Evolutionary conservation across 2,888 invertebrate species (phyloP).

Genomic region (Podotricha telesiphe): DNA sequence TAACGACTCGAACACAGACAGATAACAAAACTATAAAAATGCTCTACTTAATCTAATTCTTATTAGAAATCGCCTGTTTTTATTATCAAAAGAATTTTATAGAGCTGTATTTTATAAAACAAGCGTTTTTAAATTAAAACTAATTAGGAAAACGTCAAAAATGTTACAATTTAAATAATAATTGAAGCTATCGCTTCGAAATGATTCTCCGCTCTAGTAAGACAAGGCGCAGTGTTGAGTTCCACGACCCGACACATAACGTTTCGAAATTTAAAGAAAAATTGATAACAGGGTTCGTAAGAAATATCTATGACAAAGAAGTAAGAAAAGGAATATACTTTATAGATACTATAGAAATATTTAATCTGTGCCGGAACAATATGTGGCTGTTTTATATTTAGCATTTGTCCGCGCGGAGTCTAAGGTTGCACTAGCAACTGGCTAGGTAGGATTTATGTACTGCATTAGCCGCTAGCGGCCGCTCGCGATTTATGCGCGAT

Average conservation of each 20-base stretch:
- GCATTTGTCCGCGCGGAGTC: slow-evolving; percentile 7
- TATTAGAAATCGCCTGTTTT: background rate
- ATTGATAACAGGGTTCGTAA: too few relatives aligned
- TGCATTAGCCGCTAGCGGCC: slow-evolving; percentile 47
- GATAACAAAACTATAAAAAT: slow-evolving; percentile 1
- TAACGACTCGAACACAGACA: background rate
- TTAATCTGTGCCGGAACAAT: slow-evolving; percentile 9
- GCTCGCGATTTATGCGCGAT: slow-evolving; percentile 37
- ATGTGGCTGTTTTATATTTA: background rate
- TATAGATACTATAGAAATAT: background rate
- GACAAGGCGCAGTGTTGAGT: background rate
- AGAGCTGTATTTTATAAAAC: background rate
- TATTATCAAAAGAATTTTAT: slow-evolving; percentile 3
- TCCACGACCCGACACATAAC: background rate
- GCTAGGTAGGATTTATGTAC: slow-evolving; percentile 44
- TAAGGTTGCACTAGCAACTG: slow-evolving; percentile 13
- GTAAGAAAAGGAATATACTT: background rate
- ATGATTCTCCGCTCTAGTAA: too few relatives aligned
- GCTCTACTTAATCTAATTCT: background rate
- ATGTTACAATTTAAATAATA: too few relatives aligned
- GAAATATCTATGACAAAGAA: too few relatives aligned
- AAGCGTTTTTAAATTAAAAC: background rate
- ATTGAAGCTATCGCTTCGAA: too few relatives aligned
- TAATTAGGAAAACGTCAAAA: background rate
- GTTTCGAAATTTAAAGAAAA: too few relatives aligned